These are phyloP conservation scores for Capreolus pygargus DNA, from an alignment of 2,113 vertebrate genomes.

Conservation along the genomic window DNA sequence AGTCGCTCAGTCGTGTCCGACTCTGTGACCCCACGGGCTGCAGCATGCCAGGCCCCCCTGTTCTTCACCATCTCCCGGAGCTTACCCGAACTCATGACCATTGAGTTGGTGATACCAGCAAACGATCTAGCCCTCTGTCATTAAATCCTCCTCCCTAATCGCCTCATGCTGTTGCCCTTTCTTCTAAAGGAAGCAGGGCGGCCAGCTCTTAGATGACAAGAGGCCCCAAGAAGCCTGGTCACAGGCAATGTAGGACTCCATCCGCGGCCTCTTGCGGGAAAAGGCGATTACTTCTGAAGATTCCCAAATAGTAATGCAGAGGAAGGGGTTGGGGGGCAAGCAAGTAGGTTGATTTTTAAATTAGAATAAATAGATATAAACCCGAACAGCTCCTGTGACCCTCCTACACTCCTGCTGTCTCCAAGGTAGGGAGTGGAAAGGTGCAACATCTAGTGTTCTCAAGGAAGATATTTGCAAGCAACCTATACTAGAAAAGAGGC, in stretches of 20 bases:
- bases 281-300: neutral
- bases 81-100: neutral
- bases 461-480: neutral
- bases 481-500: neutral
- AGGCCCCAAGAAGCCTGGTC: neutral
- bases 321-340: neutral
- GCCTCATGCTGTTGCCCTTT: neutral
- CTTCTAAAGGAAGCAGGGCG: neutral
- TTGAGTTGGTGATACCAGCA: neutral
- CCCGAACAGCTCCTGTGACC: neutral
- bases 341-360: neutral
- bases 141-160: neutral
- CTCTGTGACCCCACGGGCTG: fast-evolving
- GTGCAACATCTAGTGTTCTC: neutral
- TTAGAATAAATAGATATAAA: neutral
- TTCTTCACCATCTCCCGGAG: neutral
- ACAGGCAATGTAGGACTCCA: neutral
- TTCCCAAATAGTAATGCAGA: neutral
- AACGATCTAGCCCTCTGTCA: fast-evolving
- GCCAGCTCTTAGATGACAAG: neutral
- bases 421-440: neutral
- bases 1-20: neutral
- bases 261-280: neutral
- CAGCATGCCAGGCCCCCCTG: neutral
- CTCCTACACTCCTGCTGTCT: neutral